Evolutionary conservation across 2,888 invertebrate genomes (phyloP).

Genomic region (Lasioglossum oenotherae): DNA sequence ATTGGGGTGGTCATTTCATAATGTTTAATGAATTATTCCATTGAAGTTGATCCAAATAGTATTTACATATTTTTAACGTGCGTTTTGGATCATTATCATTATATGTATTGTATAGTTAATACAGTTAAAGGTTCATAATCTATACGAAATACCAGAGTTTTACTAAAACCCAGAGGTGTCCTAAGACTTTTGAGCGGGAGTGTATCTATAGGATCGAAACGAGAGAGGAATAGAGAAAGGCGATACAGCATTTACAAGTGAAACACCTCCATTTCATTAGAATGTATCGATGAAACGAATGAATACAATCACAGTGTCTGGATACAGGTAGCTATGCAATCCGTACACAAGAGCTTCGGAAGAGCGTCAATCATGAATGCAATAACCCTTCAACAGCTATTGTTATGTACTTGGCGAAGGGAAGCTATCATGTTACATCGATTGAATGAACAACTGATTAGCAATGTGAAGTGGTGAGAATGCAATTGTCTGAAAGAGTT

Average conservation of each 20-base stretch:
- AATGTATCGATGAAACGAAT: conserved; percentile 33
- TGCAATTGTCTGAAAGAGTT: neutral
- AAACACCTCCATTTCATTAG: conserved; percentile 8
- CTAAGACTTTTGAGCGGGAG: too few species aligned
- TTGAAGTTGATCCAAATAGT: too few species aligned
- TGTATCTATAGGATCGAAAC: neutral
- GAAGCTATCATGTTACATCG: conserved; percentile 47
- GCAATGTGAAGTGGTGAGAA: conserved; percentile 21
- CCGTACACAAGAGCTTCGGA: conserved; percentile 30
- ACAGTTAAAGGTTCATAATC: too few species aligned
- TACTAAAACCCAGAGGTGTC: too few species aligned
- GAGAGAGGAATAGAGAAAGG: neutral
- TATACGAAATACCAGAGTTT: too few species aligned
- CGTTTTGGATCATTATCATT: too few species aligned
- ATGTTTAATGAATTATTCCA: too few species aligned
- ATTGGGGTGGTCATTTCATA: too few species aligned
- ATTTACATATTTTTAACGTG: too few species aligned
- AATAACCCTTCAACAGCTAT: conserved; percentile 41
- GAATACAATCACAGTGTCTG: conserved; percentile 27
- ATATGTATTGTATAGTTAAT: too few species aligned
- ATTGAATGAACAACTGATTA: conserved; percentile 51
- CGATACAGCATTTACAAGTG: neutral
- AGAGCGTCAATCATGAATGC: conserved; percentile 49
- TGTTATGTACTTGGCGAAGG: conserved; percentile 37
- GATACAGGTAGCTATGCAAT: conserved; percentile 9